Base-by-base conservation (phyloP, 2,113 vertebrate species). In the Arvicanthis niloticus region DNA sequence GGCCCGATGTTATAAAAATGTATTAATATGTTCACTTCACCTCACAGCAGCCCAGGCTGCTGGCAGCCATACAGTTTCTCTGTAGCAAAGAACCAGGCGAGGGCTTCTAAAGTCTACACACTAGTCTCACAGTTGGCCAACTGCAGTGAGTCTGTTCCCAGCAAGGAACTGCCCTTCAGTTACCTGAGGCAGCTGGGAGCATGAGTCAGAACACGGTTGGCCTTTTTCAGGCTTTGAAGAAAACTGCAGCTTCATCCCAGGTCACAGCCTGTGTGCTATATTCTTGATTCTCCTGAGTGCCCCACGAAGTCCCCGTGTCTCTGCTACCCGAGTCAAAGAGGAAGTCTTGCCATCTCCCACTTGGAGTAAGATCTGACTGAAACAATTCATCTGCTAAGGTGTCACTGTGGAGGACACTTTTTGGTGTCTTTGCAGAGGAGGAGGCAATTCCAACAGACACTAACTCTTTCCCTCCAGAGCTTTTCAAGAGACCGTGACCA, bases 391-490 rank as follows among this genome's bases (percentile, higher is more conserved):
- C 70, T 21, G 8, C 17, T 40, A 73, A 40, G 19, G 2, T 45
- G 9, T 67, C 58, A 42, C 48, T 21, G 22, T 11, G 4, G 4
- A 60, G 22, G 45, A 56, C n/a, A 37, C 56, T 29, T 22, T 92
- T 15, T 51, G 65, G 26, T 42, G 60, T 62, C 1, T 15, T n/a
- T 13, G 0, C 3, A 29, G 15, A 6, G 12, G 15, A 5, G 3
- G 40, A 53, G 65, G 40, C 21, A 67, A 26, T 58, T 45, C 34
- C 24, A 26, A 88, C 26, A 72, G 75, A 12, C 11, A 10, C 62
- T 34, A 77, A 31, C 29, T 85, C 40, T 84, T 84, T 70, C 26
- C 37, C 12, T 77, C 26, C 21, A 73, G 62, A 70, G 34, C 40
- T 87, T 73, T 73, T n/a, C 70, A 73, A 62, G 70, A 21, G n/a